These are phyloP conservation scores for Eupithecia abbreviata DNA, from an alignment of 2,888 invertebrate genomes.

Conservation along the genomic window DNA sequence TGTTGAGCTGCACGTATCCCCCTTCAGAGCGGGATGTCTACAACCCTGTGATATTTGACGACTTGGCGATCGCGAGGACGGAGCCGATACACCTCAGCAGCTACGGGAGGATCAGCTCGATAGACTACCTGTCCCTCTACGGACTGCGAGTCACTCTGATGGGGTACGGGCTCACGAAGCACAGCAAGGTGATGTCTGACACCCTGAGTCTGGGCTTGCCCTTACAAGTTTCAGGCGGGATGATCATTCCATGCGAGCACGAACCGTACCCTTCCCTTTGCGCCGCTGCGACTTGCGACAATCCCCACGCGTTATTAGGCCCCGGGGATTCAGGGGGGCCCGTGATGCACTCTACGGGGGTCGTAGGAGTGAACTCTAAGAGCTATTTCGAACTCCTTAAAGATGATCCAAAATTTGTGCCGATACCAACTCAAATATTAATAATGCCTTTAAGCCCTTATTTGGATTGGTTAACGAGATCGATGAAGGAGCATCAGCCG, in stretches of 20 bases:
- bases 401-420: not conserved
- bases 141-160: not conserved
- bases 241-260: not conserved
- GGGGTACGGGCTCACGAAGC: not conserved
- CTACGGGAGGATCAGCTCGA: not conserved
- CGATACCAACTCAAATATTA: constrained; percentile 3
- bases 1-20: not conserved
- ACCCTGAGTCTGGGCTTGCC: not conserved
- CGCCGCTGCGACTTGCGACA: not conserved
- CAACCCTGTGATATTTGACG: not conserved
- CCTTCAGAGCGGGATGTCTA: not conserved
- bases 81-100: not conserved
- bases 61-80: not conserved
- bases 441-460: not conserved
- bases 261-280: not conserved
- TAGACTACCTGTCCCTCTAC: not conserved
- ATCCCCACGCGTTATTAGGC: not conserved
- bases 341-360: not conserved
- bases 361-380: not conserved
- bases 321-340: constrained; percentile 3
- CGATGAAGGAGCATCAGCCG: not conserved
- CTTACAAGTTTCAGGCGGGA: not conserved
- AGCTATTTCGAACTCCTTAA: not conserved
- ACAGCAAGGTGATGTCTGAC: not conserved
- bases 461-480: not conserved